A percentile compares a stretch with the other conserved stretches of the same genome.
phyloP scores from a whole-genome alignment of 2,888 invertebrate genomes.

The Diplolepis rosae region DNA sequence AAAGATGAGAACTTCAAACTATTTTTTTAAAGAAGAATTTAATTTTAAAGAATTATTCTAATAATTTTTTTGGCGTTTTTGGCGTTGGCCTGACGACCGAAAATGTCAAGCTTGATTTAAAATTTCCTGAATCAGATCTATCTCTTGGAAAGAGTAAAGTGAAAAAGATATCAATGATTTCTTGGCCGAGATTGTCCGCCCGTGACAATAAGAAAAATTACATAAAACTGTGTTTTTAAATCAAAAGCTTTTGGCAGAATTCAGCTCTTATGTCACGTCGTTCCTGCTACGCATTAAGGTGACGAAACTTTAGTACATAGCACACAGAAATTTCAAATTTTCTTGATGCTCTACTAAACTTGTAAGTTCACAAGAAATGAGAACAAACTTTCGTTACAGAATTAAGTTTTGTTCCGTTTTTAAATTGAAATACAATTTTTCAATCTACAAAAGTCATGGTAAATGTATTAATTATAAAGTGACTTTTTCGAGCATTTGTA shows the following conservation, averaged over 20 bases:
- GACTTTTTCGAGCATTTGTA: too few relatives aligned
- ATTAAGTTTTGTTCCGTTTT: too few relatives aligned
- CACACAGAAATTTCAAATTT: conserved; percentile 14
- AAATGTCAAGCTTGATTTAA: not conserved
- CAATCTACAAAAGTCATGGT: too few relatives aligned
- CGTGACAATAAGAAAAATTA: conserved; percentile 60
- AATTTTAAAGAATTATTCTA: not conserved
- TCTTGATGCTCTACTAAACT: conserved; percentile 41
- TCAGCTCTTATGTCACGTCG: conserved; percentile 55
- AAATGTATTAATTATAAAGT: too few relatives aligned
- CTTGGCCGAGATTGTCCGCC: conserved; percentile 50
- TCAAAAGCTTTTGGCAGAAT: conserved; percentile 60
- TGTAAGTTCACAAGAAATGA: conserved; percentile 32
- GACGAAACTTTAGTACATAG: not conserved
- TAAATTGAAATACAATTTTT: too few relatives aligned
- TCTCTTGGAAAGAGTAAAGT: not conserved
- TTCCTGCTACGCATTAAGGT: conserved; percentile 38
- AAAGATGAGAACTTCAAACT: too few relatives aligned
- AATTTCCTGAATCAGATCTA: not conserved
- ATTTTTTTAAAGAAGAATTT: too few relatives aligned
- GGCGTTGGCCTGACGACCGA: not conserved
- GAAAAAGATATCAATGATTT: conserved; percentile 40
- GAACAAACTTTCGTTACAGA: too few relatives aligned
- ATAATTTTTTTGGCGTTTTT: not conserved
- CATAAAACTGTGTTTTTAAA: conserved; percentile 53